Evolutionary conservation across 2,888 invertebrate species (phyloP).

Genomic region (Lasioglossum villosulum): DNA sequence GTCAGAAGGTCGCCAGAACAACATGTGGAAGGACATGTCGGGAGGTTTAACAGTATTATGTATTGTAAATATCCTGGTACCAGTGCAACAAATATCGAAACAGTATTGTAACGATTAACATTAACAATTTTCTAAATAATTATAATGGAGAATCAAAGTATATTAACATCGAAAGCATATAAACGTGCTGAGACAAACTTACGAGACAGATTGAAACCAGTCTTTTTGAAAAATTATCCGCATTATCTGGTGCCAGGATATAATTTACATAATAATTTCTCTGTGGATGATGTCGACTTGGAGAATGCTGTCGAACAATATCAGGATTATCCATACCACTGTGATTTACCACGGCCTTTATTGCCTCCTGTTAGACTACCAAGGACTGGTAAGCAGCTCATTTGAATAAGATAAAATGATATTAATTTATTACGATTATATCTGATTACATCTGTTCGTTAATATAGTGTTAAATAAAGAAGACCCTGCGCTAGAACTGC

Average conservation of each 20-base stretch:
- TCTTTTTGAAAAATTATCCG: slow-evolving; percentile 68
- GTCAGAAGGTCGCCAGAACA: background rate
- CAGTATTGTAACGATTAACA: background rate
- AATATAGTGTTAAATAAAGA: slow-evolving; percentile 72
- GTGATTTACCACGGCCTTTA: slow-evolving; percentile 80
- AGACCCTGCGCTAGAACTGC: slow-evolving; percentile 78
- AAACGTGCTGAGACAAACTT: slow-evolving; percentile 71
- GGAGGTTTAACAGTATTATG: background rate
- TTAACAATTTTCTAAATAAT: background rate
- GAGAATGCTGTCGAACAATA: slow-evolving; percentile 69
- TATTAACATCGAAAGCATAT: slow-evolving; percentile 59
- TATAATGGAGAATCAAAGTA: slow-evolving; percentile 37
- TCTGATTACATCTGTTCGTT: slow-evolving; percentile 3
- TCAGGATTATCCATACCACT: slow-evolving; percentile 77
- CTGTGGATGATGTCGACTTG: slow-evolving; percentile 65
- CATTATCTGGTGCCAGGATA: slow-evolving; percentile 76
- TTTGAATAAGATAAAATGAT: background rate
- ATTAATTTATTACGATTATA: background rate
- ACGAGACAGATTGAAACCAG: slow-evolving; percentile 67
- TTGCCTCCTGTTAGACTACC: slow-evolving; percentile 78
- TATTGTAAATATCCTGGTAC: background rate
- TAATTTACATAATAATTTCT: slow-evolving; percentile 69
- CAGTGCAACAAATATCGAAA: background rate
- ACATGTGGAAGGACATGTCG: background rate
- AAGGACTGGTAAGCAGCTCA: slow-evolving; percentile 69